Evolutionary conservation across 2,797 vertebrate species (phyloP).

Genomic region (Poeciliopsis presidionis): DNA sequence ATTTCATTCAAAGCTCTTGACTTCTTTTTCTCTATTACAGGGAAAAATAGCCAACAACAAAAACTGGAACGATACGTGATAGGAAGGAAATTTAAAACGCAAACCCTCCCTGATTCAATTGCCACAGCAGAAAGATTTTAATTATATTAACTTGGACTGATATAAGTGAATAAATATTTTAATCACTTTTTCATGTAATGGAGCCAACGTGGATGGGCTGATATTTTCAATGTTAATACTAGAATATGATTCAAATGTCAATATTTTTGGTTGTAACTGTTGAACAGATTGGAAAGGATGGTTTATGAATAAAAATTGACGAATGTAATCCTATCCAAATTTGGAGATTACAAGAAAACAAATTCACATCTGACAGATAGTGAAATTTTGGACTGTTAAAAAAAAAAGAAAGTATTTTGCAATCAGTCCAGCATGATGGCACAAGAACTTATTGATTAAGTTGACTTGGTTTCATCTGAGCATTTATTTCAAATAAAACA

Average conservation of each 20-base stretch:
- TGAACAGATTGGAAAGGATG: background rate
- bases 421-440: background rate
- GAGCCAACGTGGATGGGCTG: background rate
- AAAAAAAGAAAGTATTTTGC: background rate
- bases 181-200: background rate
- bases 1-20: slow-evolving; percentile 49
- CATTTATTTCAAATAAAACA: background rate
- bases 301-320: background rate
- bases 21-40: slow-evolving; percentile 16
- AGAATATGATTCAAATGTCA: background rate
- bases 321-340: background rate
- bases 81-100: slow-evolving; percentile 9
- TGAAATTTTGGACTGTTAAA: background rate
- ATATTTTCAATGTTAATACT: background rate
- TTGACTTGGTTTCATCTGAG: background rate
- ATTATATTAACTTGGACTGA: background rate
- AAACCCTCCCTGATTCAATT: slow-evolving; percentile 8
- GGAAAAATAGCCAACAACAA: slow-evolving; percentile 11
- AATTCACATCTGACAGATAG: background rate
- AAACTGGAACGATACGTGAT: slow-evolving; percentile 21
- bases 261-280: background rate
- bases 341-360: background rate
- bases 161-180: background rate
- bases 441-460: background rate
- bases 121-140: background rate